Base-by-base conservation (phyloP, 1,140 invertebrate genomes). In the Uloborus diversus region DNA sequence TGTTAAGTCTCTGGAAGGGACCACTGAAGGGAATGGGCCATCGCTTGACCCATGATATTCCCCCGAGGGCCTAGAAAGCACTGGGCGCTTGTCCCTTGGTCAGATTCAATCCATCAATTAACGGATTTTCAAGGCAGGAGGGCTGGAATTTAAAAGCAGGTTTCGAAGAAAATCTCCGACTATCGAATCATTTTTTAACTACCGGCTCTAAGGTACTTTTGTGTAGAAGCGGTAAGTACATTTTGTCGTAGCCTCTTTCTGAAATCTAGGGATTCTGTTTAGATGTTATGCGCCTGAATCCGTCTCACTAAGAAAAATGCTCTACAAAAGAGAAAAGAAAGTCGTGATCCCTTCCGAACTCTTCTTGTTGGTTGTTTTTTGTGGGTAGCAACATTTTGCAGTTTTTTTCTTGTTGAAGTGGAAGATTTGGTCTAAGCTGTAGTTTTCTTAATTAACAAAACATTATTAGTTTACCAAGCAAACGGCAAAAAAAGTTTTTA, bases 21-120 rank as follows among this genome's bases (percentile, higher is more conserved):
- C 27, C 9, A 4, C 13, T 3, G 23, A 14, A 25, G 37, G 25
- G n/a, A 47, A 14, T 27, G 37, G 25, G 17, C 37, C 23, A 42
- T 28, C 64, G 37, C 35, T 66, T 66, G 64, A 66, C 64, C 64
- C 20, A 13, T 23, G 9, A 7, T 1, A 17, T 20, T n/a, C 49
- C 49, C 49, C 49, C 49, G 17, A 20, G 49, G 61, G 14, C 23
- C 35, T 49, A 9, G 37, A 47, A 42, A 35, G 7, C 23, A 35
- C 35, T 13, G 30, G 37, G n/a, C 64, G 35, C 64, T 49, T 66
- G 64, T 66, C 64, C 64, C 13, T 7, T 42, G 35, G 64, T 66
- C 35, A 66, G 30, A 20, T 49, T 47, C 64, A 66, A 66, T 66
- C 64, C 64, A 66, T 66, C 64, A 66, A 66, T 66, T 66, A 66